Evolutionary conservation across 2,113 vertebrate species (phyloP), one percentile per base, ranked within the genome.

Genomic region (Urocitellus parryii): DNA sequence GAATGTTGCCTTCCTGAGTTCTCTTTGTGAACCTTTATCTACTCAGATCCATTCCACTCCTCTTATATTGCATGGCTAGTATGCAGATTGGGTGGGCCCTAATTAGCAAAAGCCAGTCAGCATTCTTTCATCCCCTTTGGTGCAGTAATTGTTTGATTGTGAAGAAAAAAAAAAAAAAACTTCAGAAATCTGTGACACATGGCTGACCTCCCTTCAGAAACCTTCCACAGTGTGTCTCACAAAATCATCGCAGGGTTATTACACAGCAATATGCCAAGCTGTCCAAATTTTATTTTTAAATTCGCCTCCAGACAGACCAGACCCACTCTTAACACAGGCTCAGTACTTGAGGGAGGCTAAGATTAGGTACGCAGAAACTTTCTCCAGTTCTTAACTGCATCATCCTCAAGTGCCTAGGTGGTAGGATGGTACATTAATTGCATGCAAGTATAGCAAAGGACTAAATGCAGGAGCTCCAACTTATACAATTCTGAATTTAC

Each of bases 201-300:
- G 17, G 34, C 56, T 13, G 22, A 8, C 73, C 70, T 96, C 76
- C 88, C 12, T 96, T 89, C 82, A 97, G 77, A 95, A 42, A 8
- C 67, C 68, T 48, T 73, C 72, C 77, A 56, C 77, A 56, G 2
- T 84, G 48, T 81, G 27, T 42, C 79, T 53, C 68, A 93, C 87
- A 90, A 76, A 97, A 89, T 80, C 85, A 4, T 67, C 61, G 53
- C 88, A 85, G 63, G 45, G 18, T n/a, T 79, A 48, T 94, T 87
- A 90, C 12, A 56, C 6, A 95, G 24, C 37, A 20, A 0, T 45
- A 34, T 2, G 63, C 67, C 76, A 87, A 25, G 12, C 11, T 93
- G 48, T 32, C 45, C 68, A 85, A 34, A 39, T 42, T 92, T 83
- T 20, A 63, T 87, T 88, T 42, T 51, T 61, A 79, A 95, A 48